Evolutionary conservation across 2,113 vertebrate genomes (phyloP).

Genomic region (Antidorcas marsupialis): DNA sequence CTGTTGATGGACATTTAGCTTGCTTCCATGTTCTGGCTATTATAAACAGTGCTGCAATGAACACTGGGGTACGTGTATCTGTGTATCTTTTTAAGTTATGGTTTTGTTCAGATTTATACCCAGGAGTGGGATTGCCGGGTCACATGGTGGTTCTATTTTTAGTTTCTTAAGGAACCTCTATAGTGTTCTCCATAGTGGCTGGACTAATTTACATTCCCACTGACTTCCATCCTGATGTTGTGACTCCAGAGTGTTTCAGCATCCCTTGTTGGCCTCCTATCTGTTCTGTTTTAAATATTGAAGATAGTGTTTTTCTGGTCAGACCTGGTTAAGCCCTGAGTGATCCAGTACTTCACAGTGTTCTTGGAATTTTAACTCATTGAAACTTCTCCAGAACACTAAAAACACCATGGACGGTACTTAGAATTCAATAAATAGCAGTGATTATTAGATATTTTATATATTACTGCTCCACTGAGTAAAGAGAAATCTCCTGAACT

Average conservation of each 20-base stretch:
- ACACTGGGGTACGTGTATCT: fast-evolving
- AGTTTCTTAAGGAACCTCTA: neutral
- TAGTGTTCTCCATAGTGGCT: neutral
- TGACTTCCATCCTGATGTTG: neutral
- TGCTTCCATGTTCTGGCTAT: neutral
- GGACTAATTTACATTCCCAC: neutral
- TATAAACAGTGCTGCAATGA: neutral
- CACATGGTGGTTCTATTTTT: neutral
- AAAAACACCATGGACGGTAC: neutral
- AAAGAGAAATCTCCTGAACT: neutral
- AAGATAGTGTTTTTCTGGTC: neutral
- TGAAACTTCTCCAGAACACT: neutral
- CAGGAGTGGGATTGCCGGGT: neutral
- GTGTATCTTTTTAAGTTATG: neutral
- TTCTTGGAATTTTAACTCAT: neutral
- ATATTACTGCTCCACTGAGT: neutral
- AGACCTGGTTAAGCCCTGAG: neutral
- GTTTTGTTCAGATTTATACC: neutral
- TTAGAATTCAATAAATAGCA: neutral
- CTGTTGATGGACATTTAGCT: neutral
- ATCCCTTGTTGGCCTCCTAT: neutral
- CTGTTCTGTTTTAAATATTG: neutral
- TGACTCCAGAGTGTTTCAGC: neutral
- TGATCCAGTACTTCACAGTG: neutral
- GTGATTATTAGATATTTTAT: neutral